Percentiles rank a stretch among this genome's conserved stretches.
These are phyloP conservation scores for Liparis tanakae DNA, from an alignment of 2,797 vertebrate genomes.

Conservation along the genomic window DNA sequence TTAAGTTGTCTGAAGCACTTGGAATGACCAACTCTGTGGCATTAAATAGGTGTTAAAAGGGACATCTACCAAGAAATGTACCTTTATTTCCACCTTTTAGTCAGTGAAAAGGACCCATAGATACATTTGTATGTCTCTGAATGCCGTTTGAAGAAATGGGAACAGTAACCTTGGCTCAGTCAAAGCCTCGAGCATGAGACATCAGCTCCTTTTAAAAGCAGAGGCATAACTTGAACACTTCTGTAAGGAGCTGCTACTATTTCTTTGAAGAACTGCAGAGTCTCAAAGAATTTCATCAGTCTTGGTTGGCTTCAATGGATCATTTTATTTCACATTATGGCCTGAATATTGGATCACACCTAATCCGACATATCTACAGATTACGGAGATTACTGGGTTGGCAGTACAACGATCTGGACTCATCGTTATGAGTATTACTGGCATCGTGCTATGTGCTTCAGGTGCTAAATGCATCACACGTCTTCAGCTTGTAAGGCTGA, in stretches of 20 bases:
- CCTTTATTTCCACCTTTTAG: background rate
- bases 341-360: slow-evolving; percentile 6
- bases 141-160: background rate
- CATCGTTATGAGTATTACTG: background rate
- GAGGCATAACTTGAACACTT: slow-evolving; percentile 20
- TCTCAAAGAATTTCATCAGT: slow-evolving; percentile 23
- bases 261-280: slow-evolving; percentile 20
- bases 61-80: background rate
- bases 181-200: slow-evolving; percentile 13
- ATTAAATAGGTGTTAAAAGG: background rate
- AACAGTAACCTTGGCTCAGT: slow-evolving; percentile 21
- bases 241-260: slow-evolving; percentile 15
- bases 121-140: background rate
- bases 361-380: slow-evolving; percentile 24
- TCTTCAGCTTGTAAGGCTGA: background rate
- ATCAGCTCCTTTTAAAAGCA: slow-evolving; percentile 13
- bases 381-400: background rate
- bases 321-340: slow-evolving; percentile 22
- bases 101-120: background rate
- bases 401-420: slow-evolving; percentile 10
- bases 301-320: slow-evolving; percentile 4
- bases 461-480: background rate
- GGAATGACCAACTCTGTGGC: background rate
- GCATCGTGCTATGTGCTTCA: background rate
- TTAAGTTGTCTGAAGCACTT: slow-evolving; percentile 8